These are phyloP conservation scores for Cyclargus thomasi DNA, from an alignment of 1,140 invertebrate genomes.

Conservation along the genomic window DNA sequence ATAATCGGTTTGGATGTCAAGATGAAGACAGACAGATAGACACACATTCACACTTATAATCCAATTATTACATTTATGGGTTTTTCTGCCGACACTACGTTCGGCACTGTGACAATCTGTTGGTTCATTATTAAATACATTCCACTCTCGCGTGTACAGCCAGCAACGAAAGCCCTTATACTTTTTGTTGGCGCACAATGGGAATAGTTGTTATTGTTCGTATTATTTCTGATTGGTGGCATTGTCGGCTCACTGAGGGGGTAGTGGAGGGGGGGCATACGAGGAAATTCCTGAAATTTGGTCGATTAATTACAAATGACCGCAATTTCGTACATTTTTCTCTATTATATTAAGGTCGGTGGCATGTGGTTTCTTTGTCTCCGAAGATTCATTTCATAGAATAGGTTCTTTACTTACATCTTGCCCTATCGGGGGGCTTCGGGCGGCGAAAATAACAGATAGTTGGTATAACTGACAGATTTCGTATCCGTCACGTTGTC, in stretches of 20 bases:
- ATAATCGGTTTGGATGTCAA: too few species aligned
- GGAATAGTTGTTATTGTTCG: conserved; percentile 12
- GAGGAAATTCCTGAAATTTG: not conserved
- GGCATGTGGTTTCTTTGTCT: too few species aligned
- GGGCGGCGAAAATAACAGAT: too few species aligned
- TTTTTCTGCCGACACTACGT: conserved; percentile 29
- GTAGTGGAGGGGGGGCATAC: not conserved
- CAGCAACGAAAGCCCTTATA: conserved; percentile 7
- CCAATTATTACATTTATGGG: too few species aligned
- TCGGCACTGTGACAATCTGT: conserved; percentile 35
- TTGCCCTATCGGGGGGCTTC: too few species aligned
- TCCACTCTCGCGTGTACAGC: conserved; percentile 14
- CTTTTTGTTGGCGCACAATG: conserved; percentile 9
- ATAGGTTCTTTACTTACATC: too few species aligned
- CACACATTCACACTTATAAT: too few species aligned
- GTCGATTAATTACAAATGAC: not conserved
- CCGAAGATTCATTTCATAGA: too few species aligned
- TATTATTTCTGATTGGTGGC: conserved; percentile 3
- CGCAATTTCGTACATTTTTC: not conserved
- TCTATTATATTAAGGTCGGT: too few species aligned
- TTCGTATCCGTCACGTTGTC: too few species aligned
- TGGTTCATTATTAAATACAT: conserved; percentile 45
- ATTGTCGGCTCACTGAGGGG: not conserved
- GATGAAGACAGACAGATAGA: not conserved
- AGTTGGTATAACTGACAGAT: too few species aligned